Evolutionary conservation across 2,888 invertebrate genomes (phyloP).

Genomic region (Melinopterus prodromus): DNA sequence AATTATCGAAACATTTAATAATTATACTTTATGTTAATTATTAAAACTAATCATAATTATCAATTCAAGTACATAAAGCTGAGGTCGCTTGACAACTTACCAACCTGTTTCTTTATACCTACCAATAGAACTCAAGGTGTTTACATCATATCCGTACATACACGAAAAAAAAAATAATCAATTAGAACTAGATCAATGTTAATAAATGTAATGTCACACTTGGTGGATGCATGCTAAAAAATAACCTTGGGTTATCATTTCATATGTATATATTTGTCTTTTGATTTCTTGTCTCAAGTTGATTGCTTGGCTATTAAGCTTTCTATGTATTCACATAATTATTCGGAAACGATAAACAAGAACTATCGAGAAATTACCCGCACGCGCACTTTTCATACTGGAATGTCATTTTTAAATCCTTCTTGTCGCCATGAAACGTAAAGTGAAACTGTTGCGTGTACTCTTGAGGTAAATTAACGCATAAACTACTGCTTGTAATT

Average conservation of each 20-base stretch:
- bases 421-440: not conserved
- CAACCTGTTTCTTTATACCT: not conserved
- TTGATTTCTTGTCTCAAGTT: not conserved
- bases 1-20: too few relatives aligned
- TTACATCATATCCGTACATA: not conserved
- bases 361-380: not conserved
- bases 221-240: not conserved
- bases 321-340: not conserved
- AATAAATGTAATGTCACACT: not conserved
- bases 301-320: not conserved
- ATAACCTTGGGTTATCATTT: not conserved
- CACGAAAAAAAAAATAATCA: not conserved
- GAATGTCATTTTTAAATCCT: conserved; percentile 4
- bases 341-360: not conserved
- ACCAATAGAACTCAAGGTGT: not conserved
- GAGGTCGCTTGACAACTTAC: not conserved
- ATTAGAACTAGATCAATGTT: not conserved
- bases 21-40: not conserved
- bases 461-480: not conserved
- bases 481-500: not conserved
- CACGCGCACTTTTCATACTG: not conserved
- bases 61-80: not conserved
- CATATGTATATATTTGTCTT: not conserved
- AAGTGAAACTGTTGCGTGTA: not conserved
- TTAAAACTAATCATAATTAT: not conserved